Evolutionary conservation across 2,888 invertebrate genomes (phyloP), one percentile per base, ranked within the genome.

Genomic region (Chaitophorus viminalis): DNA sequence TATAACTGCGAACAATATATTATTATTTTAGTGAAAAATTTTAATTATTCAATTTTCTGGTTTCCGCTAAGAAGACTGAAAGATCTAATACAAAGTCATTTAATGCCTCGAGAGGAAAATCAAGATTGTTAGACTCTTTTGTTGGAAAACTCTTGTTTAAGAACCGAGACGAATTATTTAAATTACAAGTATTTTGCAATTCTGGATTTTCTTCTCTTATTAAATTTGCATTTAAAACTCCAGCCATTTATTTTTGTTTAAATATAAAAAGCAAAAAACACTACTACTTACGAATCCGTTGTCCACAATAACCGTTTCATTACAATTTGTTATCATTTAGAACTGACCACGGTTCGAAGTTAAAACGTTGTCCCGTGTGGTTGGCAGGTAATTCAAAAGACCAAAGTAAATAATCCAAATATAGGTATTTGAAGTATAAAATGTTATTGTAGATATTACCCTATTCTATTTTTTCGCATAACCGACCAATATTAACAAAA

Each of bases 151-250:
- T 29, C 39, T 81, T 68, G 82, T 52, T 70, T 31, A 33, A 70
- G 70, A 70, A 70, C 82, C 70, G 70, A 82, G 70, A 65, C 82
- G 46, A 70, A 72, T 70, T 82, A 82, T 70, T 82, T 82, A 82
- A 70, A 82, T 70, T 31, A 8, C 29, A 21, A 70, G 68, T 81
- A 70, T 81, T 68, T 70, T 46, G 68, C 29, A 25, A 70, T 82
- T 82, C 46, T 25, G n/a, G 70, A 18, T 82, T 70, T 33, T 29
- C n/a, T 70, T 52, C 70, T 46, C 82, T 82, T 52, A 52, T 70
- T 31, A 33, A 82, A 82, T 70, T 52, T 82, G 31, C 46, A 82
- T 82, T 82, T 82, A 33, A 70, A 82, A 70, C 29, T 79, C 60
- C 33, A 14, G 31, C 31, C 4, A 52, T 82, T 52, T 70, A 82